Base-by-base conservation (phyloP, 2,113 vertebrate genomes). In the Peromyscus leucopus region DNA sequence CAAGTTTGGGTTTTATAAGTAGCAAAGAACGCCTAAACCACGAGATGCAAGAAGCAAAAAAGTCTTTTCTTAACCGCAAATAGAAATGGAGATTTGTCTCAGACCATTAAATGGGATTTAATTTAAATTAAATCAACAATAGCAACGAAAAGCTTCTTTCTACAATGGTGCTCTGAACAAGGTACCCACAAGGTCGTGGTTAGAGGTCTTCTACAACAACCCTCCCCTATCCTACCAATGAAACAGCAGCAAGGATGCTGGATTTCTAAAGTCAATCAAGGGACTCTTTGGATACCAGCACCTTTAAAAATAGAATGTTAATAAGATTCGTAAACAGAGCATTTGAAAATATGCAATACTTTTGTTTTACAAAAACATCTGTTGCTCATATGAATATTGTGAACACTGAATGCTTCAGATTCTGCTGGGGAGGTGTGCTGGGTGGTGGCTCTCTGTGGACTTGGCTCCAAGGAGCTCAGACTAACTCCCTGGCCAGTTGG, bases 401-500 rank as follows among this genome's bases (percentile, higher is more conserved):
- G 51, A 90, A 98, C 86, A 97, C 95, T 65, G 65, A 93, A 95
- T 2, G 39, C 88, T 98, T 98, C 96, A 98, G 96, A 97, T 98
- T 97, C 83, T 98, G 98, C 97, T 98, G 94, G 97, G 98, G 98
- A 99, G 98, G 99, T 99, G 99, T 98, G 98, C 89, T 98, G 98
- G 97, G 98, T 90, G 97, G 98, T 93, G 98, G 97, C 98, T 67
- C 96, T 98, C 98, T 98, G 97, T 97, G 98, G 98, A 98, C 97
- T 98, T 98, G 98, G 98, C 98, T 98, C 96, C 89, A 36, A 90
- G 83, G 96, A 74, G 92, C 97, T 97, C 97, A 98, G 94, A 97
- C 98, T 21, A 7, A 97, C 98, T 98, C 98, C 98, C 96, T 88
- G 97, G 98, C 98, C 98, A 99, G 99, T 99, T 99, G 99, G 99